Evolutionary conservation across 37 sponge, comb jelly and placozoan genomes (phyloP), one percentile per base, ranked within the genome.

Genomic region (Petrosia ficiformis): DNA sequence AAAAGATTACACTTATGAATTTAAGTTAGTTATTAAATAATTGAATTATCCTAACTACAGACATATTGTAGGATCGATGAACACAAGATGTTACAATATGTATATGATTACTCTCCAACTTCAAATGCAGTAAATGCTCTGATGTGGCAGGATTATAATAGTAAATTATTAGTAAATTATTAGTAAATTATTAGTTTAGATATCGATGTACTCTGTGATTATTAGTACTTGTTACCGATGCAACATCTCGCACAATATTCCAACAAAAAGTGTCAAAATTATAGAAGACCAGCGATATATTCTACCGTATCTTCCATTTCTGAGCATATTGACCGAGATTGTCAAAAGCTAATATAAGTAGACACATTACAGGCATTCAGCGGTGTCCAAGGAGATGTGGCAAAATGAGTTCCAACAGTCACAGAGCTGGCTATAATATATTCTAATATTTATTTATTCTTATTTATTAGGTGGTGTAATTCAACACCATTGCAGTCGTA

Each of bases 61-160:
- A n/a, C 3, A 70, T 41, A 8, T 68, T 24, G 19, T 63, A 65
- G 26, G n/a, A 28, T 64, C 11, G 65, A 44, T 73, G 75, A 82
- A 34, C n/a, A 14, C 0, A 22, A 39, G 14, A 79, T 74, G 76
- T 42, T 42, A 40, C 3, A 42, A 6, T 24, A 42, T 1, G 34
- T 82, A 33, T 22, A 52, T 2, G 24, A 10, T 0, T 22, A 31
- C 3, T 44, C 78, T 38, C 95, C 95, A 0, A 40, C 90, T 5
- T 77, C 93, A 32, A 77, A 79, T n/a, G 80, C 89, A 3, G 88
- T 86, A 32, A 86, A 94, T 71, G 95, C 95, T 31, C 36, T 66
- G 14, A 36, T 74, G 58, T 94, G 95, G 95, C 91, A 90, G 67
- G 95, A 94, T 39, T 94, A 94, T 58, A 57, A 70, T 36, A 85